phyloP scores from a whole-genome alignment of 23 tunicate species.

The Pegea sp. region DNA sequence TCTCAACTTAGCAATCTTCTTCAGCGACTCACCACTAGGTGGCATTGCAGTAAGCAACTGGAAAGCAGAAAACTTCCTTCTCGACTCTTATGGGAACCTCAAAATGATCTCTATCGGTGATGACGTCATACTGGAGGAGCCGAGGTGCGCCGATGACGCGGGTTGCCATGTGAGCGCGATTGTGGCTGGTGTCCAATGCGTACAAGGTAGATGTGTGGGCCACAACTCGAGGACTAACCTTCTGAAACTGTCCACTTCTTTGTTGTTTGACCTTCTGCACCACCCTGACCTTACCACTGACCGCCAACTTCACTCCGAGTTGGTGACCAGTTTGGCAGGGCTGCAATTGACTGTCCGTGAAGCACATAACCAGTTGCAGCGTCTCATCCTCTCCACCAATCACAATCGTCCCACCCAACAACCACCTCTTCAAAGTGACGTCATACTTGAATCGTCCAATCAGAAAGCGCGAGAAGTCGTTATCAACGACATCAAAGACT shows the following conservation, averaged over 20 bases:
- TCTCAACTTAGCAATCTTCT: slow-evolving; percentile 13
- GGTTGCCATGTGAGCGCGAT: slow-evolving; percentile 38
- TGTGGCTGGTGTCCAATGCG: slow-evolving; percentile 3
- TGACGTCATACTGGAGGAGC: slow-evolving; percentile 11
- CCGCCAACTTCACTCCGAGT: slow-evolving; percentile 1
- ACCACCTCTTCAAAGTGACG: too few relatives aligned
- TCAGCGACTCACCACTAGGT: slow-evolving; percentile 34
- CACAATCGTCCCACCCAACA: too few relatives aligned
- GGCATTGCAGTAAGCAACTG: slow-evolving; percentile 32
- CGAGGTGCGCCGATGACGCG: slow-evolving; percentile 19
- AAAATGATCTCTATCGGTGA: slow-evolving; percentile 32
- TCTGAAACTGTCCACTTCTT: slow-evolving; percentile 12
- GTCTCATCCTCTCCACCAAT: neutral
- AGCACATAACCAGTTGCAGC: neutral
- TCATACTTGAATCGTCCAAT: neutral
- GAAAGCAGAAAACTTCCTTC: slow-evolving; percentile 35
- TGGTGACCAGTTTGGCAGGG: too few relatives aligned
- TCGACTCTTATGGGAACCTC: slow-evolving; percentile 13
- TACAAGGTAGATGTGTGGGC: slow-evolving; percentile 14
- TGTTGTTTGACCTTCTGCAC: slow-evolving; percentile 27
- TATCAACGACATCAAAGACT: slow-evolving; percentile 23
- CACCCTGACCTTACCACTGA: slow-evolving; percentile 8
- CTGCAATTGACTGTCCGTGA: too few relatives aligned
- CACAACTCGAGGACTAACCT: slow-evolving; percentile 32
- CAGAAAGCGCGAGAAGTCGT: slow-evolving; percentile 7